Evolutionary conservation across 2,113 vertebrate genomes (phyloP).

Genomic region (Osmerus eperlanus): DNA sequence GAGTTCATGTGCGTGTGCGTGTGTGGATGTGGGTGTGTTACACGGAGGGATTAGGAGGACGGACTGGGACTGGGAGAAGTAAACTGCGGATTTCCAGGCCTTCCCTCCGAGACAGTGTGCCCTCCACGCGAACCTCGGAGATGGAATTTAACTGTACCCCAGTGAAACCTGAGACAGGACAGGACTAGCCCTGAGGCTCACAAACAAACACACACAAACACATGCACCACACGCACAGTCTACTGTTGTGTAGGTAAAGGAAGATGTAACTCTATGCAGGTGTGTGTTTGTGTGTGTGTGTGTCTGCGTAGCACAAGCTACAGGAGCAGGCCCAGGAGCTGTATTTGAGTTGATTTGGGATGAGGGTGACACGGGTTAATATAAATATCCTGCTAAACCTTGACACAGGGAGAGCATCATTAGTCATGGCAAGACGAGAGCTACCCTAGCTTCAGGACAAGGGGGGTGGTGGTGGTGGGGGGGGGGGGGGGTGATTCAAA

Average conservation of each 20-base stretch:
- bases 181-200: constrained; percentile 15
- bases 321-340: constrained; percentile 49
- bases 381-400: constrained; percentile 72
- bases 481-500: constrained; percentile 34
- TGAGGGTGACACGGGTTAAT: constrained; percentile 72
- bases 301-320: constrained; percentile 45
- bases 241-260: constrained; percentile 5
- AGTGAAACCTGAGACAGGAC: constrained; percentile 26
- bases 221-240: neutral
- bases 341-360: constrained; percentile 55
- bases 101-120: constrained; percentile 35
- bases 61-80: neutral
- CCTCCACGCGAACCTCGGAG: constrained; percentile 41
- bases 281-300: constrained; percentile 1
- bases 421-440: constrained; percentile 57
- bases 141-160: constrained; percentile 18
- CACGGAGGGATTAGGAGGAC: too few species aligned
- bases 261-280: neutral
- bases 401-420: constrained; percentile 67
- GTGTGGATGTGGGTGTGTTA: neutral
- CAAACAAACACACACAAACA: constrained; percentile 13
- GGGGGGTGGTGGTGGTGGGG: neutral
- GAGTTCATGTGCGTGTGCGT: neutral
- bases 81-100: constrained; percentile 9
- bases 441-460: constrained; percentile 43